phyloP scores from a whole-genome alignment of 2,888 invertebrate genomes.

The Amphimallon solstitiale region DNA sequence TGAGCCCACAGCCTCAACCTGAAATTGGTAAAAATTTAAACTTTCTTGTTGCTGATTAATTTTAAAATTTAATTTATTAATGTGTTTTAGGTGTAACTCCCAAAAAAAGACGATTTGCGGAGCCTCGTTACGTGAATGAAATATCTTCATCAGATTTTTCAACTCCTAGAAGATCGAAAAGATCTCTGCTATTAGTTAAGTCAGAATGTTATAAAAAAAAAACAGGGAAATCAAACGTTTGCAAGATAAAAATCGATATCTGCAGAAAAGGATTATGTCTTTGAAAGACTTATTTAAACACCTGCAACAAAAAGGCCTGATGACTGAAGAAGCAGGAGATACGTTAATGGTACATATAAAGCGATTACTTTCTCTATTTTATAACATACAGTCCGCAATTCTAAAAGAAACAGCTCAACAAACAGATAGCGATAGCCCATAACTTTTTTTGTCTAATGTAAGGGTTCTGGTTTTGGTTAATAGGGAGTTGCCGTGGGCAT shows the following conservation, averaged over 20 bases:
- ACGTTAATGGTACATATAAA: no score
- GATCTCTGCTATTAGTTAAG: not conserved
- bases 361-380: no score
- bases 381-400: no score
- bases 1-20: not conserved
- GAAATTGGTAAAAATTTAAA: not conserved
- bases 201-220: conserved; percentile 1
- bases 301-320: no score
- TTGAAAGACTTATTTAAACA: no score
- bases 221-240: conserved; percentile 1
- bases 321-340: no score
- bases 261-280: no score
- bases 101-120: not conserved
- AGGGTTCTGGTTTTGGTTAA: no score
- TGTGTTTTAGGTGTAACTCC: not conserved
- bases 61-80: not conserved
- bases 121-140: conserved; percentile 4
- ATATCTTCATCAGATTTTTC: not conserved
- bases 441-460: no score
- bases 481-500: no score
- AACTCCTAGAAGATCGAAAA: not conserved
- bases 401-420: no score
- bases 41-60: not conserved
- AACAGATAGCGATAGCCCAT: no score
- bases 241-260: conserved; percentile 8